These are phyloP conservation scores for Phaethornis superciliosus DNA, from an alignment of 2,113 vertebrate species.

Conservation along the genomic window DNA sequence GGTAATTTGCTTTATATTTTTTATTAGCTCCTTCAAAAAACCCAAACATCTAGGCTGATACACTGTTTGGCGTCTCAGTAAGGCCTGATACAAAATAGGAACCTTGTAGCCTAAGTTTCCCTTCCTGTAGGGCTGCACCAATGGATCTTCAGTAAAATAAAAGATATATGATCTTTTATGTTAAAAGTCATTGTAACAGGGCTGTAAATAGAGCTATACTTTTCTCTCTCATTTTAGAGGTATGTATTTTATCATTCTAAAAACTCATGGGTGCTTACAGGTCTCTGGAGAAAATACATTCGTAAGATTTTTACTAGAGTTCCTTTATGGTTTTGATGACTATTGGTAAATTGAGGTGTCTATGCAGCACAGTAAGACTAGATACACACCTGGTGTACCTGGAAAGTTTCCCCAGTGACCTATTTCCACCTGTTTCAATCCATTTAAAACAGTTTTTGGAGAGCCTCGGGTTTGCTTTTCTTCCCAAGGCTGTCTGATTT, in stretches of 20 bases:
- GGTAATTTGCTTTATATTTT: neutral
- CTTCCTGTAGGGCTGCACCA: neutral
- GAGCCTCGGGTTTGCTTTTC: neutral
- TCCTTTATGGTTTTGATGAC: neutral
- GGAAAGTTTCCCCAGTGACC: neutral
- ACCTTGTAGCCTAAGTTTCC: neutral
- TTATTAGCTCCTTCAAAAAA: neutral
- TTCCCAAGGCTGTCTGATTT: neutral
- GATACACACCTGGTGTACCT: neutral
- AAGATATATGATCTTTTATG: neutral
- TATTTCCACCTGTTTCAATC: neutral
- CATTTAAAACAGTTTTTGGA: neutral
- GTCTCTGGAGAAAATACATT: neutral
- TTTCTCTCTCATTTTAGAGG: neutral
- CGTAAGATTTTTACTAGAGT: neutral
- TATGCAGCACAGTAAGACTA: neutral
- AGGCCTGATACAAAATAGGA: neutral
- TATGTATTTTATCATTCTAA: neutral
- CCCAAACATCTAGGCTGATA: accelerated
- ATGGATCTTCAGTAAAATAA: neutral
- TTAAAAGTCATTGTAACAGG: neutral
- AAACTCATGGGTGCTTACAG: neutral
- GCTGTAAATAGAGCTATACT: neutral
- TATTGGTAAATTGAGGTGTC: neutral
- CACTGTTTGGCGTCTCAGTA: neutral